Conservation (phyloP, 92 coral and sea anemone species). For the Virgularia gustaviana region DNA sequence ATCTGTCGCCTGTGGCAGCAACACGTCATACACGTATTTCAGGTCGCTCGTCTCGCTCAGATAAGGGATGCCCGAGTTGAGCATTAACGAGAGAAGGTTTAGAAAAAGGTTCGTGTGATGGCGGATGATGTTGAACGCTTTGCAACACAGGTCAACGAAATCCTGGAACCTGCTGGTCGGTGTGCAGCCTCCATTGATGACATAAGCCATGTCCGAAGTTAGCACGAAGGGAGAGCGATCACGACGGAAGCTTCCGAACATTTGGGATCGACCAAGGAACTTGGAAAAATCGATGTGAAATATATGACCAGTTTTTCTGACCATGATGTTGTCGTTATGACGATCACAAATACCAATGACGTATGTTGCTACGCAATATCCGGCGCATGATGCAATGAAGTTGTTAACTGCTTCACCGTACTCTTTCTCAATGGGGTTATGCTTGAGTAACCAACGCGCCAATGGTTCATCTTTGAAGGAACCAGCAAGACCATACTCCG, state of each 20-base stretch:
- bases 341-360: constrained; percentile 98
- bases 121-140: constrained; percentile 89
- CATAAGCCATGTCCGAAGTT: constrained; percentile 98
- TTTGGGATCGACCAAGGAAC: constrained; percentile 97
- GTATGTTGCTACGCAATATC: constrained; percentile 97
- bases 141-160: constrained; percentile 92
- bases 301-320: constrained; percentile 85
- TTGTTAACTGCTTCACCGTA: constrained; percentile 92
- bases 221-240: constrained; percentile 98
- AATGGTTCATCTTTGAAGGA: constrained; percentile 97
- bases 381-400: constrained; percentile 96
- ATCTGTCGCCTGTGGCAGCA: constrained; percentile 80
- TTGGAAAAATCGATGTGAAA: constrained; percentile 98
- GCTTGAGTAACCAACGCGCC: constrained; percentile 84
- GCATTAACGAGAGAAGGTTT: constrained; percentile 81
- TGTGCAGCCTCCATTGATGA: constrained; percentile 95
- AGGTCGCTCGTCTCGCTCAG: constrained; percentile 72
- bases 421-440: constrained; percentile 80
- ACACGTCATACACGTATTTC: constrained; percentile 86
- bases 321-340: constrained; percentile 98
- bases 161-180: constrained; percentile 97
- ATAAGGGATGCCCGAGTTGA: constrained; percentile 88
- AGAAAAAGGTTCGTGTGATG: constrained; percentile 84
- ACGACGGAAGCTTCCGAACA: constrained; percentile 95
- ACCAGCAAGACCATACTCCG: constrained; percentile 90